Evolutionary conservation across 2,888 invertebrate genomes (phyloP).

Genomic region (Ctenicera cuprea): DNA sequence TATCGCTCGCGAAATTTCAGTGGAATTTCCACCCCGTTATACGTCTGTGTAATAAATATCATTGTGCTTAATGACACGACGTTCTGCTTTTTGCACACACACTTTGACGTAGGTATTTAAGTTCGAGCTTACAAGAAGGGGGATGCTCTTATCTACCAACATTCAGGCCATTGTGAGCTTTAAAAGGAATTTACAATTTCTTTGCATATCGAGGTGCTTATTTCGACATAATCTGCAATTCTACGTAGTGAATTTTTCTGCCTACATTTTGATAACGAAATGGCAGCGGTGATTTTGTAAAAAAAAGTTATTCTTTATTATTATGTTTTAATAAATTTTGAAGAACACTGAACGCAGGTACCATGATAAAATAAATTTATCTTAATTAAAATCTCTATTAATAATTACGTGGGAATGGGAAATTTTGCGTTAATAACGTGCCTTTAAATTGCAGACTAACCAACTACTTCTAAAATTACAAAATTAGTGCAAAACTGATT

Average conservation of each 20-base stretch:
- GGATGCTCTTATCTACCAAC: slow-evolving; percentile 10
- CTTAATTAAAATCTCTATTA: too few species aligned
- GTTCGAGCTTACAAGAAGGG: background rate
- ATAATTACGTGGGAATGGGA: too few species aligned
- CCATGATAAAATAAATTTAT: too few species aligned
- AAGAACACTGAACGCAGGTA: too few species aligned
- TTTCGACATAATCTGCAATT: background rate
- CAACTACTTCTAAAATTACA: too few species aligned
- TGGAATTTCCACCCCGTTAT: background rate
- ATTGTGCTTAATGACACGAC: slow-evolving; percentile 4
- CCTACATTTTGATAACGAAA: too few species aligned
- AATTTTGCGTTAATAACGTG: too few species aligned
- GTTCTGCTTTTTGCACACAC: slow-evolving; percentile 22
- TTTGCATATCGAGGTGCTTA: background rate
- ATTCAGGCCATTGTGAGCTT: slow-evolving; percentile 16
- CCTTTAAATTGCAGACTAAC: too few species aligned
- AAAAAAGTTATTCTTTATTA: too few species aligned
- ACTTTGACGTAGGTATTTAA: slow-evolving; percentile 10
- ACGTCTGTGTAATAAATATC: slow-evolving; percentile 5
- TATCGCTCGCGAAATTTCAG: background rate
- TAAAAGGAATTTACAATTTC: background rate
- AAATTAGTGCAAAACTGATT: too few species aligned
- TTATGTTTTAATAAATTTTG: too few species aligned
- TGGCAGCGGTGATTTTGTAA: too few species aligned
- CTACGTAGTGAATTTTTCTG: background rate